Percentiles rank a stretch among this genome's conserved stretches.
phyloP scores from a whole-genome alignment of 2,888 invertebrate species.

The Pediacus dermestoides region DNA sequence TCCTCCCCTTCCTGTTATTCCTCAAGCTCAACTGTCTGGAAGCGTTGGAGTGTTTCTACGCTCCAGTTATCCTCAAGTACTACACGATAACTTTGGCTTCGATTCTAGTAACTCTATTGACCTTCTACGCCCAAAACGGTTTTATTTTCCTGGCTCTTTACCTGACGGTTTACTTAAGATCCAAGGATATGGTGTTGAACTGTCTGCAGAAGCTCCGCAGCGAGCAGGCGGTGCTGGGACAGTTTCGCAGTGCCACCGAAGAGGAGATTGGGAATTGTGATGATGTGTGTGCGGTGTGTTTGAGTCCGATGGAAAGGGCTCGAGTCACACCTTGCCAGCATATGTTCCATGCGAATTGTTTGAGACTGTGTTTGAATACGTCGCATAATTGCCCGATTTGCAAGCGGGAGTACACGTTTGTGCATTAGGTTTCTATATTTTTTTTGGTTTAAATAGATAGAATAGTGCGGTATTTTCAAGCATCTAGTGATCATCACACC shows the following conservation, averaged over 20 bases:
- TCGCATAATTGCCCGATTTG: constrained; percentile 73
- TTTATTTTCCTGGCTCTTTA: constrained; percentile 60
- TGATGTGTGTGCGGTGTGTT: constrained; percentile 76
- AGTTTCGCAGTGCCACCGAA: constrained; percentile 61
- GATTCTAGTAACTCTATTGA: constrained; percentile 55
- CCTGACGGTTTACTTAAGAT: constrained; percentile 62
- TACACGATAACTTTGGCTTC: constrained; percentile 58
- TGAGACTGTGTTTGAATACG: constrained; percentile 67
- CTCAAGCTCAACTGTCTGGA: constrained; percentile 63
- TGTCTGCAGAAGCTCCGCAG: constrained; percentile 55
- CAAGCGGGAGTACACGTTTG: constrained; percentile 59
- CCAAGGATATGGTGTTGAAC: constrained; percentile 60
- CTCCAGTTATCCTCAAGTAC: constrained; percentile 61
- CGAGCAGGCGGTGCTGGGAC: constrained; percentile 60
- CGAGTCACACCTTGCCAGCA: constrained; percentile 77
- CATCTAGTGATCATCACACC: too few relatives aligned
- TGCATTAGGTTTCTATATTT: too few relatives aligned
- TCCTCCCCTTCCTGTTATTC: constrained; percentile 57
- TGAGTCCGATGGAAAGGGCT: constrained; percentile 66
- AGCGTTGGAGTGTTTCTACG: constrained; percentile 68
- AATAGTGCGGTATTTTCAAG: too few relatives aligned
- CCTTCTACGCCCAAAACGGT: constrained; percentile 57
- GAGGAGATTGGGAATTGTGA: constrained; percentile 67
- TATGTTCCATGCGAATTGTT: constrained; percentile 74
- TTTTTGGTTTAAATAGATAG: too few relatives aligned